A percentile compares a stretch with the other conserved stretches of the same genome.
phyloP scores from a whole-genome alignment of 2,888 invertebrate genomes.

The Cyrtodaria siliqua region DNA sequence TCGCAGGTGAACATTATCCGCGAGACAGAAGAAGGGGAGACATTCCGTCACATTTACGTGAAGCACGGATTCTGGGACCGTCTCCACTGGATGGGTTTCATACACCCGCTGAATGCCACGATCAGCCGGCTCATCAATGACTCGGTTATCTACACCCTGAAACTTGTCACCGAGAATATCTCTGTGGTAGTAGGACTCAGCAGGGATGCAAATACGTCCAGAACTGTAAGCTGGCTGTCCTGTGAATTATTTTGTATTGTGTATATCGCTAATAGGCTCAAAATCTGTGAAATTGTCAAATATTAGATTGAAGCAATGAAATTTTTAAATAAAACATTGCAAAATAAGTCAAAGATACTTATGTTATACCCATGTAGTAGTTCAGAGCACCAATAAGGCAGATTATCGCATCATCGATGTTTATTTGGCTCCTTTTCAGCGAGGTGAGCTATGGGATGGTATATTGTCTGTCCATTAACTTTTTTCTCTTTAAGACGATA shows the following conservation, averaged over 20 bases:
- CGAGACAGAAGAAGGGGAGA: conserved; percentile 93
- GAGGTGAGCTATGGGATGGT: too few relatives aligned
- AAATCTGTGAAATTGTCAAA: too few relatives aligned
- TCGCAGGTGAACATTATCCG: conserved; percentile 91
- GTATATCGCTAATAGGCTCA: too few relatives aligned
- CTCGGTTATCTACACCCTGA: conserved; percentile 41
- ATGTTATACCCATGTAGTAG: too few relatives aligned
- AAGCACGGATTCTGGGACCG: conserved; percentile 47
- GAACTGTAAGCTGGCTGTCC: conserved; percentile 16
- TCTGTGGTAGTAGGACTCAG: conserved; percentile 49
- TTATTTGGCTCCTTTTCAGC: too few relatives aligned
- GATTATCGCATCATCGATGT: too few relatives aligned
- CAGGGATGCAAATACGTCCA: conserved; percentile 79
- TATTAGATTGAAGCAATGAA: too few relatives aligned
- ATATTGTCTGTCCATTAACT: too few relatives aligned
- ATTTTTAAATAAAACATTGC: too few relatives aligned
- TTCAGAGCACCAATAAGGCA: too few relatives aligned
- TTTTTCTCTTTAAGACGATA: too few relatives aligned
- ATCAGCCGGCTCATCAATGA: conserved; percentile 14
- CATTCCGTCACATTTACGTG: conserved; percentile 87
- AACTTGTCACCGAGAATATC: conserved; percentile 47
- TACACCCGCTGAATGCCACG: conserved; percentile 90
- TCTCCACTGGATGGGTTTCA: conserved; percentile 89
- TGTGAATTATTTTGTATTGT: not conserved
- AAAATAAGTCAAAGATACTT: too few relatives aligned